Evolutionary conservation across 2,888 invertebrate species (phyloP).

Genomic region (Neoaliturus tenellus): DNA sequence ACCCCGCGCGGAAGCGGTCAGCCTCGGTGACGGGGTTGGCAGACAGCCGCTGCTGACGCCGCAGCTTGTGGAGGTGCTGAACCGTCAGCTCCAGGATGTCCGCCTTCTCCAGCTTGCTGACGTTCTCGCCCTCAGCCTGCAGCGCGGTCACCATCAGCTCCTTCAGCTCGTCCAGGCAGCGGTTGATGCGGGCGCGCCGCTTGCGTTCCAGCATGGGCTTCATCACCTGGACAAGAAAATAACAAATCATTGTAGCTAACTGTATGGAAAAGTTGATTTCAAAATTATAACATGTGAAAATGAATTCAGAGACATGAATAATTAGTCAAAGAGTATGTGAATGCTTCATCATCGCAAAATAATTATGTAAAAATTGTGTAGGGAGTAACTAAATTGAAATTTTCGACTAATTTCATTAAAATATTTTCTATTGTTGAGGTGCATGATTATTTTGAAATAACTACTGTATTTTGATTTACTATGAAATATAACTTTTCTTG

Average conservation of each 20-base stretch:
- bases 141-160: slow-evolving; percentile 92
- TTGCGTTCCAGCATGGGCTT: slow-evolving; percentile 94
- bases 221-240: slow-evolving; percentile 79
- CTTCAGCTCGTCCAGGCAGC: slow-evolving; percentile 92
- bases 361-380: no score
- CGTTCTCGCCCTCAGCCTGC: slow-evolving; percentile 92
- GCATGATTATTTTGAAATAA: no score
- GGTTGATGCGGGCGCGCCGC: slow-evolving; percentile 91
- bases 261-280: no score
- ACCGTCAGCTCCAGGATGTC: slow-evolving; percentile 92
- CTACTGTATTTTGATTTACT: no score
- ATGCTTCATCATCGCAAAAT: no score
- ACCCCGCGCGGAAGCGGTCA: slow-evolving; percentile 91
- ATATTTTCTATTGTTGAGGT: no score
- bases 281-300: no score
- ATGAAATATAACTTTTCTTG: no score
- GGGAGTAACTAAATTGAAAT: no score
- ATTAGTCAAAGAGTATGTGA: no score
- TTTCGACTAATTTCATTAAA: no score
- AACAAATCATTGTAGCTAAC: slow-evolving; percentile 37
- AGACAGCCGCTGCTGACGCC: slow-evolving; percentile 85
- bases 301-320: no score
- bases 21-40: slow-evolving; percentile 84
- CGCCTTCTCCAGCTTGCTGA: slow-evolving; percentile 91
- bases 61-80: slow-evolving; percentile 88